These are phyloP conservation scores for Ctenodactylus gundi DNA, from an alignment of 2,113 vertebrate genomes.

Conservation along the genomic window DNA sequence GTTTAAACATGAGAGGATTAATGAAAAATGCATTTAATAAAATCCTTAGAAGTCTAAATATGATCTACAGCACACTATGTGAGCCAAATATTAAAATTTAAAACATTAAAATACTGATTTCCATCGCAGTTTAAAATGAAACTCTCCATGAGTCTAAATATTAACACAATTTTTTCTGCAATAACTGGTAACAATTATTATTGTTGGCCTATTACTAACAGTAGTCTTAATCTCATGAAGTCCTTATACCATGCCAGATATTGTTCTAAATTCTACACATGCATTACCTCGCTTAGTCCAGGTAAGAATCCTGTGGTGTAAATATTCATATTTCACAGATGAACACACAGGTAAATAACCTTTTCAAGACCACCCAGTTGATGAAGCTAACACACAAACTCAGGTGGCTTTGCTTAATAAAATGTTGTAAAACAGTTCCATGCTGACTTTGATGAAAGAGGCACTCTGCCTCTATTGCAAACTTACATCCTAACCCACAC, in stretches of 20 bases:
- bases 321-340: neutral
- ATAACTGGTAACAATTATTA: neutral
- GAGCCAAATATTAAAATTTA: slow-evolving; percentile 15
- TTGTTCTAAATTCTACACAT: neutral
- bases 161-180: neutral
- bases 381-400: neutral
- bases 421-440: neutral
- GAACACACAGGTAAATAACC: neutral
- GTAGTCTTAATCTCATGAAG: neutral
- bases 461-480: neutral
- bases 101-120: slow-evolving; percentile 27
- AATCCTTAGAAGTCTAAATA: slow-evolving; percentile 28
- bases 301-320: neutral
- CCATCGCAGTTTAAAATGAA: neutral
- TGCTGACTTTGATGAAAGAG: neutral
- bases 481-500: neutral
- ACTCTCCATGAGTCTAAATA: neutral
- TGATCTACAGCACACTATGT: neutral
- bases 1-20: neutral
- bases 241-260: neutral
- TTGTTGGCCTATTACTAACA: neutral
- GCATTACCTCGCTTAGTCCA: neutral
- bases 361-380: neutral
- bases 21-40: slow-evolving; percentile 57
- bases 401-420: neutral